Conservation (phyloP, 2,888 invertebrate species). For the Hydriomena furcata region DNA sequence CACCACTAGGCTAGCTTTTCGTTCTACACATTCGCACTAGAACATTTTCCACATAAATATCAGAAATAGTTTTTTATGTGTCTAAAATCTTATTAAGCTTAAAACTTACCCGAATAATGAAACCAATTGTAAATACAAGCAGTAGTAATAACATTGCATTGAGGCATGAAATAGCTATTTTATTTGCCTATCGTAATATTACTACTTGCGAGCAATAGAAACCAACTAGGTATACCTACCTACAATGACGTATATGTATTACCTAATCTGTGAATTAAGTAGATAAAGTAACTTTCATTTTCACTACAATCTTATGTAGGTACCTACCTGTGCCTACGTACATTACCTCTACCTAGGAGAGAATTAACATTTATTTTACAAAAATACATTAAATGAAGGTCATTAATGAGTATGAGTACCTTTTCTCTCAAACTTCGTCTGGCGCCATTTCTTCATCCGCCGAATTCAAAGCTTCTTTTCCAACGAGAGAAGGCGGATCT, state of each 20-base stretch:
- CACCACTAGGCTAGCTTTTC: constrained; percentile 60
- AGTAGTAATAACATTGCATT: constrained; percentile 26
- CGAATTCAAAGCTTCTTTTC: constrained; percentile 25
- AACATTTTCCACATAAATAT: not conserved
- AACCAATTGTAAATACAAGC: constrained; percentile 6
- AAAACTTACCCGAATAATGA: constrained; percentile 14
- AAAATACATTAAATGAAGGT: too few species aligned
- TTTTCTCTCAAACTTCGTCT: constrained; percentile 63
- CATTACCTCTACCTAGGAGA: too few species aligned
- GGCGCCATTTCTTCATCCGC: constrained; percentile 49
- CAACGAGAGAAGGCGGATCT: constrained; percentile 1
- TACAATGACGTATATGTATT: too few species aligned
- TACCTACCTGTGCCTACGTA: too few species aligned
- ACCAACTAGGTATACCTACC: not conserved
- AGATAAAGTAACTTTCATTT: too few species aligned
- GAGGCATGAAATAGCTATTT: constrained; percentile 6
- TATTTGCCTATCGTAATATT: not conserved
- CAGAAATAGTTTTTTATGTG: too few species aligned
- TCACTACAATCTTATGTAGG: too few species aligned
- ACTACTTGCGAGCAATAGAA: too few species aligned
- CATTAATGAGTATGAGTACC: too few species aligned
- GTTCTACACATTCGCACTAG: constrained; percentile 48
- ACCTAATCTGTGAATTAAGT: too few species aligned
- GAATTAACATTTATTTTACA: too few species aligned
- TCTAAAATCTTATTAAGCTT: too few species aligned